phyloP scores from a whole-genome alignment of 2,797 vertebrate species.

The Gobio occitaniae region DNA sequence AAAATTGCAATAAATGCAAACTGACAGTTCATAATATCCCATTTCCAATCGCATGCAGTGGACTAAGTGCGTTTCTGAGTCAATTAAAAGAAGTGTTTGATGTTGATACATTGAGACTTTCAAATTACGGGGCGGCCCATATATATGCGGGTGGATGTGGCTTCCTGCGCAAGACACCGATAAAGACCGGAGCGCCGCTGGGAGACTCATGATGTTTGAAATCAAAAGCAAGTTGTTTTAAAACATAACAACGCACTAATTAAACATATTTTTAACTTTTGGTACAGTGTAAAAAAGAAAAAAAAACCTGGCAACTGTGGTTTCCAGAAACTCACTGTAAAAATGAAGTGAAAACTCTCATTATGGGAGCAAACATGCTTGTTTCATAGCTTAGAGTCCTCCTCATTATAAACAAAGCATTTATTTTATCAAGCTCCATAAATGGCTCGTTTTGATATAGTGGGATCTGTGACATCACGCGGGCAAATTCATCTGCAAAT shows the following conservation, averaged over 20 bases:
- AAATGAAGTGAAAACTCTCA: not conserved
- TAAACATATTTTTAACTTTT: not conserved
- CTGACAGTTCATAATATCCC: conserved; percentile 77
- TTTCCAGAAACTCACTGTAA: not conserved
- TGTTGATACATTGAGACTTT: conserved; percentile 74
- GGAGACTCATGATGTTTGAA: not conserved
- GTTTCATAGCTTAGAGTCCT: no score
- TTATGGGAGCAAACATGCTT: no score
- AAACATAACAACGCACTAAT: not conserved
- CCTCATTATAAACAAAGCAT: no score
- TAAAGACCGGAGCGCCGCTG: conserved; percentile 3
- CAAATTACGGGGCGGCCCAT: conserved; percentile 66
- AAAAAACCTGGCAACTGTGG: not conserved
- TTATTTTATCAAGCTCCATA: no score
- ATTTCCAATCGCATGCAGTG: conserved; percentile 70
- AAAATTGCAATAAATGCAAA: conserved; percentile 71
- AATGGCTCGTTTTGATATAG: no score
- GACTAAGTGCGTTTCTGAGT: conserved; percentile 74
- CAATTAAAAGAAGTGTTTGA: conserved; percentile 79
- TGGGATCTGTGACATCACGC: no score
- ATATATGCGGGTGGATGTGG: conserved; percentile 47
- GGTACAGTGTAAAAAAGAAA: not conserved
- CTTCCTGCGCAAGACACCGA: not conserved
- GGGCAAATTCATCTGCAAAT: no score
- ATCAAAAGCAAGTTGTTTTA: conserved; percentile 4